Evolutionary conservation across 2,797 vertebrate species (phyloP), one percentile per base, ranked within the genome.

Genomic region (Gymnothorax javanicus): DNA sequence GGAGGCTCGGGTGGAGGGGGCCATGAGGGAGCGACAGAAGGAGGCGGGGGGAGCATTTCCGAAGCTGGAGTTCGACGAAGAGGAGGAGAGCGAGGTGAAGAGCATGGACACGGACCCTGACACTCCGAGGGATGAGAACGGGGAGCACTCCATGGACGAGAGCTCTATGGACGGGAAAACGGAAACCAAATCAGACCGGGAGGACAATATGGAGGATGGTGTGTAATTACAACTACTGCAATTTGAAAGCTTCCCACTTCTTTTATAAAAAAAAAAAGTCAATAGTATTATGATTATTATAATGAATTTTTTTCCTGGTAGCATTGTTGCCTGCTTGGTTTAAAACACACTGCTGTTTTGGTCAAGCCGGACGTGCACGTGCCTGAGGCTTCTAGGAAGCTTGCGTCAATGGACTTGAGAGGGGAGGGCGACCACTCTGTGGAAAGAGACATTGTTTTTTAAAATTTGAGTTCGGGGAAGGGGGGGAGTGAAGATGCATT

Each of bases 101-200:
- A 97, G 96, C 90, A 96, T 96, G 95, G 96, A 97, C 93, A 96
- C 96, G 57, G 96, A 97, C 95, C 96, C 95, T 94, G 96, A 97
- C 86, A 96, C 95, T 87, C 94, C 94, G 92, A 96, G 94, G 94
- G 97, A 97, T 54, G 95, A 97, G 94, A 95, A 96, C 85, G 95
- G 94, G 3, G 96, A 97, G 57, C 96, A 96, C 93, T 97, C 95
- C 93, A 97, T 97, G 97, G 97, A 98, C 89, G 96, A 98, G 93
- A 97, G 96, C 92, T 97, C 97, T 58, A 95, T 95, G 95, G 97
- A 97, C 92, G 97, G 97, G 93, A 98, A 97, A 95, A 97, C 96
- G 93, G 97, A 97, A 93, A 94, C 95, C 93, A 98, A 96, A 96
- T 97, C 96, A 93, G 97, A 98, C 94, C 96, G 96, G 58, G 96